Conservation (phyloP, 2,888 invertebrate genomes). For the Iselma pallidipennis region DNA sequence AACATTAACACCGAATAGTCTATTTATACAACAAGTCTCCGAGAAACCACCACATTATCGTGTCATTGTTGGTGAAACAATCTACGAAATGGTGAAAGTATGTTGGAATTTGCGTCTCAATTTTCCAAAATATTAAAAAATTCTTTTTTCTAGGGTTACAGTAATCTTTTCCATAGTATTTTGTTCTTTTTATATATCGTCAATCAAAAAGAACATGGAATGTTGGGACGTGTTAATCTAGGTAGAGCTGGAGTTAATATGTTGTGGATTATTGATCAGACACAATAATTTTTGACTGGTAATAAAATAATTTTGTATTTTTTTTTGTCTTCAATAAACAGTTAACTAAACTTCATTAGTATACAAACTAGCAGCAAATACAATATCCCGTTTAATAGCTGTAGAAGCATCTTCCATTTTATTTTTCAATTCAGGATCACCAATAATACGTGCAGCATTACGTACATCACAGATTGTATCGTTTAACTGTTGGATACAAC, state of each 20-base stretch:
- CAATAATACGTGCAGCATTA: slow-evolving; percentile 90
- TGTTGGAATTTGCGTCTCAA: slow-evolving; percentile 21
- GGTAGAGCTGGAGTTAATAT: slow-evolving; percentile 83
- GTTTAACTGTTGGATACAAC: slow-evolving; percentile 95
- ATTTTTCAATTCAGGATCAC: slow-evolving; percentile 85
- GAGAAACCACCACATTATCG: slow-evolving; percentile 74
- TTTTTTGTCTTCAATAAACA: not conserved
- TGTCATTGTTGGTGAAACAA: slow-evolving; percentile 67
- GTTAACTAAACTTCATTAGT: slow-evolving; percentile 59
- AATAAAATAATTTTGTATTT: not conserved
- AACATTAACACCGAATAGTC: slow-evolving; percentile 55
- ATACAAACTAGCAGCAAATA: slow-evolving; percentile 96
- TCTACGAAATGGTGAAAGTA: slow-evolving; percentile 70
- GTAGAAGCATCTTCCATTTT: slow-evolving; percentile 96
- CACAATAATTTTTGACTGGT: slow-evolving; percentile 24
- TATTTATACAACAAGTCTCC: slow-evolving; percentile 66
- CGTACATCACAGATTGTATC: slow-evolving; percentile 88
- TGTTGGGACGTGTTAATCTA: slow-evolving; percentile 76
- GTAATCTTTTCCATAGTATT: slow-evolving; percentile 86
- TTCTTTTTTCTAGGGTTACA: slow-evolving; percentile 68
- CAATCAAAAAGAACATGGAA: slow-evolving; percentile 71
- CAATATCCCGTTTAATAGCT: slow-evolving; percentile 95
- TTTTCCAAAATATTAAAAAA: not conserved
- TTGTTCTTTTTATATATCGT: slow-evolving; percentile 80
- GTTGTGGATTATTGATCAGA: slow-evolving; percentile 69